phyloP scores from a whole-genome alignment of 2,888 invertebrate genomes.

The Hypomecis atomaria region DNA sequence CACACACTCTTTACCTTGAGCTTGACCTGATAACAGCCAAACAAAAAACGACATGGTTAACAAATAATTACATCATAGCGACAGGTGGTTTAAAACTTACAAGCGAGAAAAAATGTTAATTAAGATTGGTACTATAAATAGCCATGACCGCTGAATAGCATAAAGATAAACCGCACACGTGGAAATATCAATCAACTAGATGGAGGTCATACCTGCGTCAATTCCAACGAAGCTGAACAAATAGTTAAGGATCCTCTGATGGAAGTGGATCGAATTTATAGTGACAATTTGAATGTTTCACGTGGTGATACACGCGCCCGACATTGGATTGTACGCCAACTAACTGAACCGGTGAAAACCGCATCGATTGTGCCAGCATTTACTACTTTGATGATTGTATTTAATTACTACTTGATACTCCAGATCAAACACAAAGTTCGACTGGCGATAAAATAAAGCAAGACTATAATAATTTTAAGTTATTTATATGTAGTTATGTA shows the following conservation, averaged over 20 bases:
- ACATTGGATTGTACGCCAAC: conserved; percentile 47
- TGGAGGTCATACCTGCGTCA: conserved; percentile 6
- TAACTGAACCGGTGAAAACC: conserved; percentile 35
- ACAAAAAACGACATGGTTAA: conserved; percentile 49
- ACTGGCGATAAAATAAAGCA: conserved; percentile 1
- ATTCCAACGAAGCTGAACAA: conserved; percentile 23
- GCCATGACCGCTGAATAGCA: neutral
- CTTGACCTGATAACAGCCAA: conserved; percentile 59
- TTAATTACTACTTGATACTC: conserved; percentile 26
- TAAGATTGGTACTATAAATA: conserved; percentile 6
- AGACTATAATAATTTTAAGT: neutral
- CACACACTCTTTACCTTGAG: conserved; percentile 56
- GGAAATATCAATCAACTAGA: neutral
- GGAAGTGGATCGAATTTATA: conserved; percentile 35
- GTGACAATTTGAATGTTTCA: conserved; percentile 47
- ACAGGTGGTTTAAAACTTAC: conserved; percentile 42
- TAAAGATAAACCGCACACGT: conserved; percentile 11
- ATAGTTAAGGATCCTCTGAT: conserved; percentile 30
- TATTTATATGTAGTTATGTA: neutral
- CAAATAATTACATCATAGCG: conserved; percentile 57
- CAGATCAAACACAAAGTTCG: conserved; percentile 20
- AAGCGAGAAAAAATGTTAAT: conserved; percentile 16
- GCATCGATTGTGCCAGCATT: conserved; percentile 52
- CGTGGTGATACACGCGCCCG: conserved; percentile 53
- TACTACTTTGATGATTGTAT: conserved; percentile 51